These are phyloP conservation scores for Drosophila lini DNA, from an alignment of 1,140 invertebrate species.

Conservation along the genomic window DNA sequence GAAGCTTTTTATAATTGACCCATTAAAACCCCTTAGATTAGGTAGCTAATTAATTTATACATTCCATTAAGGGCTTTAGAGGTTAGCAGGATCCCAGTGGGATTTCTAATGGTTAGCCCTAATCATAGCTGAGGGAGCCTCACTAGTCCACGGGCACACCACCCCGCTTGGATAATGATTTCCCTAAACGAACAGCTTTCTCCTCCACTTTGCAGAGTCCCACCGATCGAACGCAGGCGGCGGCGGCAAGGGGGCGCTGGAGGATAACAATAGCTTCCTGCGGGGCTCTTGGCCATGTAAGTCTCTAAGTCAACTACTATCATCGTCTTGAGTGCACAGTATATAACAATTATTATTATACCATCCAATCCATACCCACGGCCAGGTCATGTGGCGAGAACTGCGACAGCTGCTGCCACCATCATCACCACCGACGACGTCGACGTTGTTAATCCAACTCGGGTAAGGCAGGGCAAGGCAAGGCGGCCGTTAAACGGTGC, in stretches of 20 bases:
- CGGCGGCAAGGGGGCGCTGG: slow-evolving; percentile 11
- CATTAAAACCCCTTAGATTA: neutral
- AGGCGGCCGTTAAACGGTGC: slow-evolving; percentile 60
- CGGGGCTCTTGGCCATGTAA: slow-evolving; percentile 47
- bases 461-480: slow-evolving; percentile 26
- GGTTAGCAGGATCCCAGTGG: neutral
- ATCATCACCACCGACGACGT: slow-evolving; percentile 1
- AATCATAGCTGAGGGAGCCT: slow-evolving; percentile 1
- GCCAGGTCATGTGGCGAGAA: slow-evolving; percentile 56
- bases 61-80: neutral
- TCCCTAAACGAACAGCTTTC: slow-evolving; percentile 1
- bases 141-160: neutral
- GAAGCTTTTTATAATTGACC: no score
- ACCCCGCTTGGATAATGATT: neutral
- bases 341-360: slow-evolving; percentile 48
- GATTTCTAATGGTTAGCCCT: neutral
- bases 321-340: slow-evolving; percentile 31
- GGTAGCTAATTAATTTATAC: neutral
- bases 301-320: slow-evolving; percentile 30
- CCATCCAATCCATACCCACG: slow-evolving; percentile 22
- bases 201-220: slow-evolving; percentile 15
- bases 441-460: slow-evolving; percentile 47
- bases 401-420: slow-evolving; percentile 46
- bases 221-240: slow-evolving; percentile 39
- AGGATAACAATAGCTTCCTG: slow-evolving; percentile 36